These are phyloP conservation scores for Portunus trituberculatus DNA, from an alignment of 1,140 invertebrate species.

Conservation along the genomic window DNA sequence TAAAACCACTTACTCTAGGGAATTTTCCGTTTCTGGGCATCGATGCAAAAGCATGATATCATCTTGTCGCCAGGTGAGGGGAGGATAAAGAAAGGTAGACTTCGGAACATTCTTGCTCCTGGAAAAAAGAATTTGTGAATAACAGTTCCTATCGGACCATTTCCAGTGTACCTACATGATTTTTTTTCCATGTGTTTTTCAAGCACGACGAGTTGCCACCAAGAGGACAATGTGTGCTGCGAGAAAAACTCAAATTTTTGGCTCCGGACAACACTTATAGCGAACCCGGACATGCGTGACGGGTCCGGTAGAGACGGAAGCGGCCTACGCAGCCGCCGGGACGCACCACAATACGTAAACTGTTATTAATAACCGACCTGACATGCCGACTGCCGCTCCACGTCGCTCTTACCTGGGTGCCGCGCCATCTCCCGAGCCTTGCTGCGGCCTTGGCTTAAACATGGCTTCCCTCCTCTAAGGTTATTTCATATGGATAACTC, in stretches of 20 bases:
- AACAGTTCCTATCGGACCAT: constrained; percentile 2
- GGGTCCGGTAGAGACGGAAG: background rate
- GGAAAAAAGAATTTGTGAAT: background rate
- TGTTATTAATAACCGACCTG: constrained; percentile 53
- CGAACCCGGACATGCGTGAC: constrained; percentile 8
- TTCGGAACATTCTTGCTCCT: background rate
- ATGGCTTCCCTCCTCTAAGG: background rate
- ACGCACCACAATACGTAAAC: constrained; percentile 48
- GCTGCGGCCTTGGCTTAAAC: background rate
- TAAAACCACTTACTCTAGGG: background rate
- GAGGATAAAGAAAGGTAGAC: background rate
- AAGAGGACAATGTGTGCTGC: background rate
- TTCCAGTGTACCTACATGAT: constrained; percentile 12
- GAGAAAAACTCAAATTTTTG: background rate
- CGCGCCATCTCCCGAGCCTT: background rate
- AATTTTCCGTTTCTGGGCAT: background rate
- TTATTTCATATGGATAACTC: background rate
- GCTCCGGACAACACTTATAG: background rate
- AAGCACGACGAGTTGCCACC: background rate
- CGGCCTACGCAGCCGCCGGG: constrained; percentile 9
- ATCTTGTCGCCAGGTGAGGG: background rate
- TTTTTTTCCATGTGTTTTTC: constrained; percentile 11
- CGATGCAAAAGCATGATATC: background rate
- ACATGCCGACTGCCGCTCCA: constrained; percentile 31
- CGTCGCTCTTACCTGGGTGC: constrained; percentile 32